Evolutionary conservation across 2,888 invertebrate species (phyloP).

Genomic region (Nomada hirtipes): DNA sequence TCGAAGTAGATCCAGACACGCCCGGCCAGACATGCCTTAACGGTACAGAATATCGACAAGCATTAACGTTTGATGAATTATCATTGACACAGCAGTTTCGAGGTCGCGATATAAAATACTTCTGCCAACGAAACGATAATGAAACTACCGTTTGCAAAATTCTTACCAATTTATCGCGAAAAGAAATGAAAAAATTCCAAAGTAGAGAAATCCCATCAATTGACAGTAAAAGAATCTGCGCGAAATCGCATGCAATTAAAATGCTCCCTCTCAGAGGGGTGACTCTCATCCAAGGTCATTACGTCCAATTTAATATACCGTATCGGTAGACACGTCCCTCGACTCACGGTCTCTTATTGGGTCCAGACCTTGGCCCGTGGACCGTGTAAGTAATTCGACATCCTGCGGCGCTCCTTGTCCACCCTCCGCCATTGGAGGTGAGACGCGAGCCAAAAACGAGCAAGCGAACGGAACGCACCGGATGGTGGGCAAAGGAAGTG

Average conservation of each 20-base stretch:
- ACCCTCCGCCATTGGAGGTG: conserved; percentile 2
- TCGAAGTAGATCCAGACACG: too few relatives aligned
- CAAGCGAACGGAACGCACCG: not conserved
- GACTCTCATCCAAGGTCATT: conserved; percentile 41
- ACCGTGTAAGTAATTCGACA: conserved; percentile 59
- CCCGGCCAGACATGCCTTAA: too few relatives aligned
- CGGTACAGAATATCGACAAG: too few relatives aligned
- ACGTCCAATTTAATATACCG: conserved; percentile 60
- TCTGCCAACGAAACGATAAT: too few relatives aligned
- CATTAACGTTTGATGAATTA: too few relatives aligned
- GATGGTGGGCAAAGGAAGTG: conserved; percentile 19
- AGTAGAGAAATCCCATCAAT: not conserved
- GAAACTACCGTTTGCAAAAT: not conserved
- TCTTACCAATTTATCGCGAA: not conserved
- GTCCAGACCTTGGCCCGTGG: conserved; percentile 30
- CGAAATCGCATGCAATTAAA: conserved; percentile 24
- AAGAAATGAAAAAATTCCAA: not conserved
- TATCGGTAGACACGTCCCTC: conserved; percentile 49
- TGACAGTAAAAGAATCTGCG: not conserved
- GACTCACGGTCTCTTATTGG: conserved; percentile 58
- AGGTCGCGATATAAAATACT: too few relatives aligned
- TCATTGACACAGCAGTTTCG: too few relatives aligned
- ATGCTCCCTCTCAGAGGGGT: not conserved
- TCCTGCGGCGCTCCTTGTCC: conserved; percentile 57
- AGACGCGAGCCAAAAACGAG: not conserved